Conservation (phyloP, 1,140 invertebrate genomes). For the Zelostemma sp. region DNA sequence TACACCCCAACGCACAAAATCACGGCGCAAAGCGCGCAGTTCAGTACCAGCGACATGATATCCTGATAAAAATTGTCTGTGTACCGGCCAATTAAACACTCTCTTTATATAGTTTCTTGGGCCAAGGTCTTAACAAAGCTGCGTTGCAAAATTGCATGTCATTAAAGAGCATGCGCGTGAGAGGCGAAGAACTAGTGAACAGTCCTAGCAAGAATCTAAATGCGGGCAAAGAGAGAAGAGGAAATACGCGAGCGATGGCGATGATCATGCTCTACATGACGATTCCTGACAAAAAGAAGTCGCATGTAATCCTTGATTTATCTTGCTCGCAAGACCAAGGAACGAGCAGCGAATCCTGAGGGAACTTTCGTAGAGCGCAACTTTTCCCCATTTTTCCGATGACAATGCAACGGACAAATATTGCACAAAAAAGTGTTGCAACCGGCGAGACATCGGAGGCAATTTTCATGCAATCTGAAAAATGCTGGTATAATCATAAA, state of each 20-base stretch:
- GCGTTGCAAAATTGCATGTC: conserved; percentile 69
- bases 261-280: conserved; percentile 38
- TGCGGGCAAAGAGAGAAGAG: conserved; percentile 42
- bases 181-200: conserved; percentile 46
- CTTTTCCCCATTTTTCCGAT: too few species aligned
- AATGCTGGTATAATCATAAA: too few species aligned
- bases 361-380: too few species aligned
- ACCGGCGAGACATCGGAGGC: too few species aligned
- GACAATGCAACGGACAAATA: too few species aligned
- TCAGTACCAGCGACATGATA: conserved; percentile 40
- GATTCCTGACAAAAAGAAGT: conserved; percentile 24
- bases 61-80: conserved; percentile 39
- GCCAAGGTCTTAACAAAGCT: conserved; percentile 65
- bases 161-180: conserved; percentile 57
- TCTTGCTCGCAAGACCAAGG: too few species aligned
- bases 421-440: too few species aligned
- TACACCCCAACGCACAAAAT: conserved; percentile 32
- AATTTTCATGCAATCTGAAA: too few species aligned
- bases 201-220: conserved; percentile 39
- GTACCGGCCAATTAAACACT: conserved; percentile 57
- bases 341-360: too few species aligned
- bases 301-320: background rate
- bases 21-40: conserved; percentile 43
- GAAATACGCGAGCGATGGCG: conserved; percentile 34
- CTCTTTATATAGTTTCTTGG: conserved; percentile 68